Evolutionary conservation across 2,797 vertebrate species (phyloP), one percentile per base, ranked within the genome.

Genomic region (Melopsittacus undulatus): DNA sequence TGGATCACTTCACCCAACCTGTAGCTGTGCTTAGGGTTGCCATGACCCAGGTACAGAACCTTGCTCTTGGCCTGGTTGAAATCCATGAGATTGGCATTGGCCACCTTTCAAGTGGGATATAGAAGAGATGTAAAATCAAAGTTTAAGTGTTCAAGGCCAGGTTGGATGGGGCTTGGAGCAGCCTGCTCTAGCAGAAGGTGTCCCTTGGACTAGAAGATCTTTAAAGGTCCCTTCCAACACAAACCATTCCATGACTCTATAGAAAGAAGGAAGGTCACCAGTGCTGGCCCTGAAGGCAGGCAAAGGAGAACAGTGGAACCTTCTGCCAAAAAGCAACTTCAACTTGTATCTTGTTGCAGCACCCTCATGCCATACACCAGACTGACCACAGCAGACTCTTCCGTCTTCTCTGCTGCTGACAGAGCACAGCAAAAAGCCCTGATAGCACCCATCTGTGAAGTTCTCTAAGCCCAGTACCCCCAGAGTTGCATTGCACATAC

Each of bases 331-430:
- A 29, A 32, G 36, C 38, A 80, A 4, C 49, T 56, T n/a, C 64
- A 43, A 2, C 32, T 42, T 34, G 9, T 29, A 17, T 32, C 23
- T n/a, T 19, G 12, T 8, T 42, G 23, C 3, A 46, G n/a, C 40
- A 26, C 29, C 40, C 32, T 40, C 27, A 3, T 4, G 11, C 11
- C 10, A 6, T 13, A n/a, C 1, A 1, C 26, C 79, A 30, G 13
- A 6, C 2, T 17, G 52, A 43, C 21, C 8, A 30, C 43, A 43
- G 19, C 34, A 30, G 56, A 5, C 3, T 27, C 20, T 32, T 51
- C 32, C 24, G 21, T 52, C n/a, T 6, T 8, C 43, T n/a, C 43
- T 70, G 11, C 48, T n/a, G 34, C 27, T 13, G 40, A 17, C 70
- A 27, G 45, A 18, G 7, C n/a, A 6, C 69, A 63, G 27, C 23